A percentile compares a stretch with the other conserved stretches of the same genome.
These are phyloP conservation scores for Tenthredo mesomela DNA, from an alignment of 2,888 invertebrate species.

Conservation along the genomic window DNA sequence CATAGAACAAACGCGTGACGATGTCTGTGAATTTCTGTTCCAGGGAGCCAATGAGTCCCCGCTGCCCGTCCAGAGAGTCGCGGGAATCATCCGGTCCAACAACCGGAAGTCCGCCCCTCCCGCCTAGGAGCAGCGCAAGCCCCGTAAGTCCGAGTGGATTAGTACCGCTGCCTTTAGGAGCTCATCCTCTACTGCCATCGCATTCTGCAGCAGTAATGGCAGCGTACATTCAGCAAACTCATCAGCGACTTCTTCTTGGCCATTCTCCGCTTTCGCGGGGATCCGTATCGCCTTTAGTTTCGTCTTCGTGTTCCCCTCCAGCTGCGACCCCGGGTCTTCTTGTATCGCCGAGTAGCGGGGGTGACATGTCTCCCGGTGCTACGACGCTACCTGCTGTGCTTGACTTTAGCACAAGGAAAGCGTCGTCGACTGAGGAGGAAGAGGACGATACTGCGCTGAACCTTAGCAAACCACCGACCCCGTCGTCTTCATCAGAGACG, in stretches of 20 bases:
- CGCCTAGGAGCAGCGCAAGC: conserved; percentile 79
- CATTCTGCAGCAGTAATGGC: conserved; percentile 90
- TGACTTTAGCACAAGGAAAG: conserved; percentile 90
- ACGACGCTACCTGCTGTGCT: conserved; percentile 81
- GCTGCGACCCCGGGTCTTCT: conserved; percentile 79
- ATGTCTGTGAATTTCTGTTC: conserved; percentile 77
- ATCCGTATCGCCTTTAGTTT: conserved; percentile 85
- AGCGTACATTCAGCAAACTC: conserved; percentile 87
- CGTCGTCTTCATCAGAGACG: conserved; percentile 79
- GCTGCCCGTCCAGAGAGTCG: conserved; percentile 91
- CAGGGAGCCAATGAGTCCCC: conserved; percentile 88
- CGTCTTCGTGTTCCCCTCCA: conserved; percentile 85
- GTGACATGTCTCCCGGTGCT: conserved; percentile 76
- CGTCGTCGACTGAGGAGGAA: conserved; percentile 80
- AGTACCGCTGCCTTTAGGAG: conserved; percentile 84
- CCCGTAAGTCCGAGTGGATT: conserved; percentile 85
- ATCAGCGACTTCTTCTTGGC: conserved; percentile 87
- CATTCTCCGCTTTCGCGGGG: conserved; percentile 80
- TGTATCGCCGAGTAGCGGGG: conserved; percentile 81
- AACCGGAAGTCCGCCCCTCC: conserved; percentile 85
- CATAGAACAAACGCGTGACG: background rate
- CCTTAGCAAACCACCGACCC: conserved; percentile 84
- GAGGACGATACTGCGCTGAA: conserved; percentile 86
- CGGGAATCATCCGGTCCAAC: conserved; percentile 83
- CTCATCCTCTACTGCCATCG: conserved; percentile 85